phyloP scores from a whole-genome alignment of 1,140 invertebrate species.

The Apis florea region DNA sequence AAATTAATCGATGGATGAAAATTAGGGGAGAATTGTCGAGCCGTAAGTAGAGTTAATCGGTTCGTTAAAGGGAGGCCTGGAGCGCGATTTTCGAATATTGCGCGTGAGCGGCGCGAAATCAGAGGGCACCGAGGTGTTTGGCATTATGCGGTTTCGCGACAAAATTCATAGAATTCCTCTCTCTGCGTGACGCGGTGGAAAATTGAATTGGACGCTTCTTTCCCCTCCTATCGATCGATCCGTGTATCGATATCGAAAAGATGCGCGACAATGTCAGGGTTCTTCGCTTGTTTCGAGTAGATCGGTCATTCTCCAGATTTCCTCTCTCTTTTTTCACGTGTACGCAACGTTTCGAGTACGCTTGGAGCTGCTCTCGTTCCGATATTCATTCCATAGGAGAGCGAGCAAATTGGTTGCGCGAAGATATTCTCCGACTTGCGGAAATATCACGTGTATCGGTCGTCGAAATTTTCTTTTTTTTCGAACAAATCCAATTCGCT shows the following conservation, averaged over 20 bases:
- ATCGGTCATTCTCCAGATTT: neutral
- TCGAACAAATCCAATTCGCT: too few species aligned
- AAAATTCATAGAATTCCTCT: slow-evolving; percentile 39
- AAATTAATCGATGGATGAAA: slow-evolving; percentile 4
- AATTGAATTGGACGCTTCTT: slow-evolving; percentile 18
- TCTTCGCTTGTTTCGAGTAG: slow-evolving; percentile 1
- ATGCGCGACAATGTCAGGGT: neutral
- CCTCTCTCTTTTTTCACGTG: neutral
- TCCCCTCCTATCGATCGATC: too few species aligned
- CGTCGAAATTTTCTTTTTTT: neutral
- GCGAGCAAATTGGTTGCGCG: neutral
- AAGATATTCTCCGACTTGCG: neutral
- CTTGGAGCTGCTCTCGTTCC: neutral
- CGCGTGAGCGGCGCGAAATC: slow-evolving; percentile 60
- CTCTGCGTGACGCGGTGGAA: slow-evolving; percentile 18
- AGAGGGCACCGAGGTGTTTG: slow-evolving; percentile 53
- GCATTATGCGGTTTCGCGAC: slow-evolving; percentile 61
- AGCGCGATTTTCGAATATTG: slow-evolving; percentile 53
- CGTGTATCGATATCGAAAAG: neutral
- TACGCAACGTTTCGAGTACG: neutral
- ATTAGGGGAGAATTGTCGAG: slow-evolving; percentile 24
- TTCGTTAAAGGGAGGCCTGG: slow-evolving; percentile 34
- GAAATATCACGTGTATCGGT: too few species aligned
- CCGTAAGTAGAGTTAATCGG: slow-evolving; percentile 48
- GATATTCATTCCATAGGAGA: neutral